Evolutionary conservation across 2,113 vertebrate genomes (phyloP), one percentile per base, ranked within the genome.

Genomic region (Regulus satrapa): DNA sequence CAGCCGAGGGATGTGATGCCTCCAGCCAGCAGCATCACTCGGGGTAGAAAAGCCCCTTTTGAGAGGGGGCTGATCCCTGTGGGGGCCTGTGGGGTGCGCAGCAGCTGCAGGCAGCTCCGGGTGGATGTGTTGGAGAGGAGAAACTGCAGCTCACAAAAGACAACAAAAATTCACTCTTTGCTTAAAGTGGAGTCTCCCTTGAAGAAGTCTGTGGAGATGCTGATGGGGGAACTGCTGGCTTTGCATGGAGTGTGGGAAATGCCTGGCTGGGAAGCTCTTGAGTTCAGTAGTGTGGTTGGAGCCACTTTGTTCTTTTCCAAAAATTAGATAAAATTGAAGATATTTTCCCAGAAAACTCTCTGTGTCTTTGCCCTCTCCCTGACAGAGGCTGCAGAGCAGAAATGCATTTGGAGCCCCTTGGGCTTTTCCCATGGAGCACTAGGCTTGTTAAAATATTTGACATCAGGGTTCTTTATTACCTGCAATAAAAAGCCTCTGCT

Each of bases 401-500:
- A 93, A 74, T 18, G 32, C 1, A 1, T 62, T 63, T 68, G 61
- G 45, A 85, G 28, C 66, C 87, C 67, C 69, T 34, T 84, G 82
- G 85, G 89, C 87, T 83, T 97, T 95, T 94, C 90, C 89, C 78
- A 69, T 74, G 55, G 78, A 91, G 68, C 52, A 21, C 61, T 93
- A 14, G 58, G 77, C 84, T 96, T 83, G 92, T 92, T 94, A 80
- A 96, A 88, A 74, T 93, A 83, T 94, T 95, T 95, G 89, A 84
- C 93, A 88, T 95, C 52, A 56, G 77, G 55, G 64, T 59, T 94
- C 94, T 95, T 97, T 92, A 95, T 86, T 88, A 95, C 92, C 95
- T 93, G 96, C 92, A 91, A 94, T 95, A 97, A 95, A 95, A 84
- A 34, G 25, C 74, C 66, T 91, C 87, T 92, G 92, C 95, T 95